A percentile compares a stretch with the other conserved stretches of the same genome.
phyloP scores from a whole-genome alignment of 2,113 vertebrate genomes.

The Probosciger aterrimus region DNA sequence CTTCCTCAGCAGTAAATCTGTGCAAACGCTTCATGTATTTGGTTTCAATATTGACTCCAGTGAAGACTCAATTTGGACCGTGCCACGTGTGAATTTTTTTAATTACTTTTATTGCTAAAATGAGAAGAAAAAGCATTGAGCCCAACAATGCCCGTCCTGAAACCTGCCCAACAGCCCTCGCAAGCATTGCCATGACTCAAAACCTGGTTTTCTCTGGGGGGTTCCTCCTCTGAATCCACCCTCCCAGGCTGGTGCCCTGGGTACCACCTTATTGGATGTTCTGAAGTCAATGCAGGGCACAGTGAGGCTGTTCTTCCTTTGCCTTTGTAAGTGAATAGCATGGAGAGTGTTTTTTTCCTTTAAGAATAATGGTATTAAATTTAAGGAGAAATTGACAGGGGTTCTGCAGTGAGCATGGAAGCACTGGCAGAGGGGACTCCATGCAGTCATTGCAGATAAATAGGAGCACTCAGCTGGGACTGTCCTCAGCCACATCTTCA shows the following conservation, averaged over 20 bases:
- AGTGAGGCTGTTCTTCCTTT: not conserved
- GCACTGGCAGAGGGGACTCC: not conserved
- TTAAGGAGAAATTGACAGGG: not conserved
- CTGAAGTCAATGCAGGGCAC: not conserved
- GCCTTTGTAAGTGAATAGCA: too few relatives aligned
- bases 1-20: not conserved
- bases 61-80: not conserved
- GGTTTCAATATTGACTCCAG: not conserved
- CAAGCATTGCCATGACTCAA: accelerated
- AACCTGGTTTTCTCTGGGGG: not conserved
- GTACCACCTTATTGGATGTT: not conserved
- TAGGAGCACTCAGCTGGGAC: not conserved
- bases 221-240: accelerated
- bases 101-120: not conserved
- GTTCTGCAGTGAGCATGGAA: not conserved
- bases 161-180: not conserved
- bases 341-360: not conserved
- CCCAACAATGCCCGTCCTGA: accelerated
- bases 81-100: accelerated
- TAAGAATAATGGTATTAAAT: not conserved
- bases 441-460: not conserved
- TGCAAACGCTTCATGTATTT: not conserved
- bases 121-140: not conserved
- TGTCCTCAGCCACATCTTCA: not conserved
- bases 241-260: not conserved